phyloP scores from a whole-genome alignment of 2,888 invertebrate genomes.

The Drosophila meridiana region DNA sequence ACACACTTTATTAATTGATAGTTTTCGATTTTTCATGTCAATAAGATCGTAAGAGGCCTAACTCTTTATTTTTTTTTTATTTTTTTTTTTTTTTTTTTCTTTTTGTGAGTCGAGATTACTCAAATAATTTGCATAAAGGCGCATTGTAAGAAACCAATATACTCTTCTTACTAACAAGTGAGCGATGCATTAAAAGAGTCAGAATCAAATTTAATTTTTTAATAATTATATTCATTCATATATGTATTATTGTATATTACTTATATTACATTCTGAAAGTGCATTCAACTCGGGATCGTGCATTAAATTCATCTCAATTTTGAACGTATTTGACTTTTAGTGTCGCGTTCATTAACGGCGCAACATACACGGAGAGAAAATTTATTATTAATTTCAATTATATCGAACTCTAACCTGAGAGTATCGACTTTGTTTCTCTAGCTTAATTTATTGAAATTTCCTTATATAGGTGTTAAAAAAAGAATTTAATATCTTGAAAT shows the following conservation, averaged over 20 bases:
- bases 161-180: not conserved
- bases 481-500: too few species aligned
- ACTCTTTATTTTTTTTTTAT: too few species aligned
- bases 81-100: too few species aligned
- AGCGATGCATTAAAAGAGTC: slow-evolving; percentile 19
- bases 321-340: slow-evolving; percentile 48
- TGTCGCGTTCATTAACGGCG: slow-evolving; percentile 40
- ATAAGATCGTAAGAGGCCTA: too few species aligned
- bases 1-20: too few species aligned
- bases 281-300: slow-evolving; percentile 53
- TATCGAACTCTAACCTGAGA: not conserved
- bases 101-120: too few species aligned
- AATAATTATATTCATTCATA: not conserved
- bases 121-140: too few species aligned
- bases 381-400: not conserved
- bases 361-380: slow-evolving; percentile 13
- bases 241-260: too few species aligned
- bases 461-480: too few species aligned
- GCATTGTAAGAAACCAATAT: not conserved
- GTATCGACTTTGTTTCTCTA: too few species aligned
- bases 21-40: too few species aligned
- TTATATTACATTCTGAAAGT: slow-evolving; percentile 29
- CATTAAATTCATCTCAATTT: slow-evolving; percentile 40
- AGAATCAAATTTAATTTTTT: slow-evolving; percentile 33
- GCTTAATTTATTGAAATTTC: too few species aligned